A percentile compares a stretch with the other conserved stretches of the same genome.
phyloP scores from a whole-genome alignment of 2,797 vertebrate species.

The Eulemur albifrons region DNA sequence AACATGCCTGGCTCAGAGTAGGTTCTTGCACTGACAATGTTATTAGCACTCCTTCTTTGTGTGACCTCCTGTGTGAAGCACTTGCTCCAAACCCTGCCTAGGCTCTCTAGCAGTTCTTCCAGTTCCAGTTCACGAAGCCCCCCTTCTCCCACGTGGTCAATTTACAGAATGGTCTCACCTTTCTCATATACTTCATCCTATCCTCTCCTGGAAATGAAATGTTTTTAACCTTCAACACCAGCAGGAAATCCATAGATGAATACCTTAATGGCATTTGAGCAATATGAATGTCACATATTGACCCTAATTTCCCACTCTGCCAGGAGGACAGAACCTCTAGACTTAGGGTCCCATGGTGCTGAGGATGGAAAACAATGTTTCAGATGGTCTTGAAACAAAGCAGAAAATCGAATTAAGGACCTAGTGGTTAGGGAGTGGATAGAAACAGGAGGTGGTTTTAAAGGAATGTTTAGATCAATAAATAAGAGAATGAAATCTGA shows the following conservation, averaged over 20 bases:
- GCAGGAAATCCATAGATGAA: neutral
- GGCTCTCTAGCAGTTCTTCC: accelerated
- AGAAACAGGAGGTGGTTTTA: neutral
- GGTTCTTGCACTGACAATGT: neutral
- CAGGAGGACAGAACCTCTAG: neutral
- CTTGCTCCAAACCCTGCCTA: neutral
- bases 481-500: neutral
- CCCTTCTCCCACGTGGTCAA: neutral
- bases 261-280: neutral
- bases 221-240: neutral
- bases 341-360: neutral
- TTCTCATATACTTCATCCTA: neutral
- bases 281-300: accelerated
- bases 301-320: neutral
- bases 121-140: neutral
- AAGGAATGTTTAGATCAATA: neutral
- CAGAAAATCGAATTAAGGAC: neutral
- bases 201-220: neutral
- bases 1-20: accelerated
- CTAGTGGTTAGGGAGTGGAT: neutral
- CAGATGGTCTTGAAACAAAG: neutral
- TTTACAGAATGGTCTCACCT: accelerated
- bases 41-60: too few species aligned
- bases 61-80: neutral
- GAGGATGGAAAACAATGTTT: neutral